phyloP scores from a whole-genome alignment of 92 coral and sea anemone species.

The Montipora capitata region DNA sequence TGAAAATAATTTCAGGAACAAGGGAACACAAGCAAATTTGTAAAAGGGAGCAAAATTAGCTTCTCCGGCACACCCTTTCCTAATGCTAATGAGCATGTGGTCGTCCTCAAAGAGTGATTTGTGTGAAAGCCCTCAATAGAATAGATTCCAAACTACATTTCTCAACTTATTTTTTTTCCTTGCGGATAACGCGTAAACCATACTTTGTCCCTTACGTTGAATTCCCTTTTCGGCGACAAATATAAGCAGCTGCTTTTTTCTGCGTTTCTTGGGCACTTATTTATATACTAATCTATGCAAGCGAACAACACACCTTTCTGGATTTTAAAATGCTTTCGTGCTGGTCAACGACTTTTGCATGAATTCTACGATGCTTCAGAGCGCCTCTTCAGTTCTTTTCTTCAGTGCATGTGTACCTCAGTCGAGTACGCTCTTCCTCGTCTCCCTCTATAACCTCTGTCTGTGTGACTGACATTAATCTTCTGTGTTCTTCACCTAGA shows the following conservation, averaged over 20 bases:
- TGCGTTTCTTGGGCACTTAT: slow-evolving; percentile 24
- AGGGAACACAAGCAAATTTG: background rate
- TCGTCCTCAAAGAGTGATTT: slow-evolving; percentile 56
- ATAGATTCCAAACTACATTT: slow-evolving; percentile 31
- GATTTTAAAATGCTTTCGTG: slow-evolving; percentile 34
- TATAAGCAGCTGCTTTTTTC: slow-evolving; percentile 7
- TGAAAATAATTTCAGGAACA: too few species aligned
- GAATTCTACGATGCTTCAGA: slow-evolving; percentile 32
- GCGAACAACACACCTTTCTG: slow-evolving; percentile 32
- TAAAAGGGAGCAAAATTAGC: background rate
- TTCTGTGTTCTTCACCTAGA: too few species aligned
- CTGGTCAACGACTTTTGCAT: slow-evolving; percentile 40
- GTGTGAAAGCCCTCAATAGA: slow-evolving; percentile 50
- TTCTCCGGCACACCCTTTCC: slow-evolving; percentile 45
- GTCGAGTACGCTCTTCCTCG: background rate
- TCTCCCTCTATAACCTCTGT: too few species aligned
- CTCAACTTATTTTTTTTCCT: slow-evolving; percentile 16
- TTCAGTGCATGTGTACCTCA: background rate
- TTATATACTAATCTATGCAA: slow-evolving; percentile 13
- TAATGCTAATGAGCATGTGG: slow-evolving; percentile 49
- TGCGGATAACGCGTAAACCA: slow-evolving; percentile 19
- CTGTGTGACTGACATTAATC: too few species aligned
- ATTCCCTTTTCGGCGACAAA: slow-evolving; percentile 2
- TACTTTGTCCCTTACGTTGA: slow-evolving; percentile 12
- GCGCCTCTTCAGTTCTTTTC: slow-evolving; percentile 32